Evolutionary conservation across 2,113 vertebrate species (phyloP), one percentile per base, ranked within the genome.

Genomic region (Cisticola juncidis): DNA sequence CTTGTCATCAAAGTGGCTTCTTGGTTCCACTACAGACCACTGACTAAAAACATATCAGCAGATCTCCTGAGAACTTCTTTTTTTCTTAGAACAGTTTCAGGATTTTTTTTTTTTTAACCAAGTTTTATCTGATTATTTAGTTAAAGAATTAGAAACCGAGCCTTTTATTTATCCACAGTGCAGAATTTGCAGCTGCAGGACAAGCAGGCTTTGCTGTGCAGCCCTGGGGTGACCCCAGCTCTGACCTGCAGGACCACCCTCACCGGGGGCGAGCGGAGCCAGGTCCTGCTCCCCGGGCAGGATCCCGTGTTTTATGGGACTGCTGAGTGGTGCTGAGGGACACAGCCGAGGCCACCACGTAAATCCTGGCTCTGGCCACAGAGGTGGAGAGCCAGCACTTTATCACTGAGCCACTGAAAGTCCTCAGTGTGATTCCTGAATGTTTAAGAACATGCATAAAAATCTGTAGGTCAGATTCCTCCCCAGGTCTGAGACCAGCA

Each of bases 101-200:
- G 16, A 65, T 50, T 64, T 73, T 44, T 71, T 45, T 40, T 50
- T 50, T 58, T 66, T 66, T 42, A 9, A 14, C 14, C 33, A 45
- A 62, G 4, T 83, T 95, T 90, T 86, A 62, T 81, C 62, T 96
- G 90, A 94, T 94, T 97, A 97, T 97, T 96, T 97, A 79, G 93
- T 91, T 96, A 42, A 97, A 97, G 95, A 93, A 94, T 95, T 95
- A 95, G 96, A 86, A 94, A 87, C 93, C 5, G 73, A 97, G 57
- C n/a, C 77, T 92, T 94, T 91, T 97, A 92, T 95, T 97, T 97
- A 48, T 56, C 23, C 85, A 74, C 9, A 4, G 62, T 56, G 36
- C 70, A 69, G 64, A 85, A 69, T 36, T 10, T 88, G 88, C 92
- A 94, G 93, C 96, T 94, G 86, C 83, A 73, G 84, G 60, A 90